A percentile compares a stretch with the other conserved stretches of the same genome.
phyloP scores from a whole-genome alignment of 2,888 invertebrate genomes.

The Neoascia interrupta region DNA sequence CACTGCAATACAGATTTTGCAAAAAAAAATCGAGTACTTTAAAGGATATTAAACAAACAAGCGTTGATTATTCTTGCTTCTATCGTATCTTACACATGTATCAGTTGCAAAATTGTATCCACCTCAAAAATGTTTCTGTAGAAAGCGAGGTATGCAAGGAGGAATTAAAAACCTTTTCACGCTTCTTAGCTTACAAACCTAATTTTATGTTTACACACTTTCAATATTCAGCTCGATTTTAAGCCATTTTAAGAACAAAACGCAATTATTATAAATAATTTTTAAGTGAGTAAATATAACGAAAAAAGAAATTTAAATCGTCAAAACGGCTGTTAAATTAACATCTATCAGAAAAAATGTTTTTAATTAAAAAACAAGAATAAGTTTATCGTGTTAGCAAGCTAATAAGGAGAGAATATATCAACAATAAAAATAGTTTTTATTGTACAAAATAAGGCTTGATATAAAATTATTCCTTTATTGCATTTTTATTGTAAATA shows the following conservation, averaged over 20 bases:
- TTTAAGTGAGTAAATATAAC: slow-evolving; percentile 41
- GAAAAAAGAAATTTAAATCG: slow-evolving; percentile 70
- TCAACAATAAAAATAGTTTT: slow-evolving; percentile 30
- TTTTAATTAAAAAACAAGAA: slow-evolving; percentile 88
- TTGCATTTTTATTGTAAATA: slow-evolving; percentile 63
- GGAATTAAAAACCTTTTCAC: no score
- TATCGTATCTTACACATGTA: no score
- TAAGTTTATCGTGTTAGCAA: slow-evolving; percentile 83
- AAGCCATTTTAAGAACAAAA: not conserved
- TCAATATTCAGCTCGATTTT: no score
- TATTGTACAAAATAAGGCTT: slow-evolving; percentile 57
- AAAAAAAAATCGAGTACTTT: no score
- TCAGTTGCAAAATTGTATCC: no score
- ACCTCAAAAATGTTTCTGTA: no score
- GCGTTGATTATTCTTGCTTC: no score
- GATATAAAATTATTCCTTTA: slow-evolving; percentile 43
- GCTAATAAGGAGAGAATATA: slow-evolving; percentile 7
- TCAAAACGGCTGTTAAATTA: slow-evolving; percentile 79
- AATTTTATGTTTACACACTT: no score
- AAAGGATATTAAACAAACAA: no score
- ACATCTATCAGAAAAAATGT: slow-evolving; percentile 80
- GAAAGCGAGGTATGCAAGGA: no score
- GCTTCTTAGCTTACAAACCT: no score
- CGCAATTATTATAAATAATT: slow-evolving; percentile 26
- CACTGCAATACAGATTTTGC: no score